These are phyloP conservation scores for Tetramorium parvispinum DNA, from an alignment of 1,140 invertebrate species.

Conservation along the genomic window DNA sequence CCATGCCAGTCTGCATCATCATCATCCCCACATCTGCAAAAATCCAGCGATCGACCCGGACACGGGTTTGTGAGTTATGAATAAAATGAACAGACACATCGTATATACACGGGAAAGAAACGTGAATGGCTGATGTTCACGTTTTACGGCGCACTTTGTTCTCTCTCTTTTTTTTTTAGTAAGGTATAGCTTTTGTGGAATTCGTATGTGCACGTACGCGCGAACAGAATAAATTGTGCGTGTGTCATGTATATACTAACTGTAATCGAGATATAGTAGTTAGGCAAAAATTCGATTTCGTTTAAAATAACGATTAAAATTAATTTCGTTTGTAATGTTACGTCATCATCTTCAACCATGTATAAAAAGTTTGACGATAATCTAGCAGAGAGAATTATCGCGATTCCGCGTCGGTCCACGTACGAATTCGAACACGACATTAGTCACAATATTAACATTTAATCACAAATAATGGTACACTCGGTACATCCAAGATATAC, in stretches of 20 bases:
- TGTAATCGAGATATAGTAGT: background rate
- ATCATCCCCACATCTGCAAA: conserved; percentile 97
- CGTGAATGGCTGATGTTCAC: background rate
- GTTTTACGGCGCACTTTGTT: background rate
- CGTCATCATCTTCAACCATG: no score
- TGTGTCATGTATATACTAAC: background rate
- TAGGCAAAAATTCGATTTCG: conserved; percentile 20
- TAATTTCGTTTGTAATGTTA: background rate
- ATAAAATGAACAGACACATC: conserved; percentile 22
- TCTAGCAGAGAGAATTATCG: background rate
- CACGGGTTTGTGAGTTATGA: conserved; percentile 60
- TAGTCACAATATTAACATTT: conserved; percentile 26
- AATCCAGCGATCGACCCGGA: conserved; percentile 85
- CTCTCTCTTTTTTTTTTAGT: conserved; percentile 29
- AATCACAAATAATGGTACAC: background rate
- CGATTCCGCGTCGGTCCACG: background rate
- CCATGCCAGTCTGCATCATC: conserved; percentile 97
- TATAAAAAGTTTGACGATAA: background rate
- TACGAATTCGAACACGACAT: conserved; percentile 43
- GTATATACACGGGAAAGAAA: conserved; percentile 1
- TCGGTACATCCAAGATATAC: background rate
- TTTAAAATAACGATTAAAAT: conserved; percentile 13
- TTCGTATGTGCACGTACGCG: conserved; percentile 42
- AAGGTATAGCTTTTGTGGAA: conserved; percentile 30
- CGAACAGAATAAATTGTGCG: conserved; percentile 10